phyloP scores from a whole-genome alignment of 2,113 vertebrate species.

The Oreochromis aureus region DNA sequence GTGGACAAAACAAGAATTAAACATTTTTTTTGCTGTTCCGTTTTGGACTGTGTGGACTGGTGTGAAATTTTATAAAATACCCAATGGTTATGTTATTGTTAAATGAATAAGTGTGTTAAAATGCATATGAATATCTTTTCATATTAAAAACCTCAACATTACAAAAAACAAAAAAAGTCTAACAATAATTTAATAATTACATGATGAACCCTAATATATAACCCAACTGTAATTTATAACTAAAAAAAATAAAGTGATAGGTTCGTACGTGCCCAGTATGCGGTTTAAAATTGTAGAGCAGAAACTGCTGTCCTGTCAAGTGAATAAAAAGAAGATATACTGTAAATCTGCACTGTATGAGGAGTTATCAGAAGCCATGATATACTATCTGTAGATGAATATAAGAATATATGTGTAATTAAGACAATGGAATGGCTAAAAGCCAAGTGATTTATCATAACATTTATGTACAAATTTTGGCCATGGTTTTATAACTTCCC shows the following conservation, averaged over 20 bases:
- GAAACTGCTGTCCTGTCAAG: neutral
- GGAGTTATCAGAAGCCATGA: neutral
- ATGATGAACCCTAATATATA: neutral
- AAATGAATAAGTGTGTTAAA: neutral
- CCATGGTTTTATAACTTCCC: neutral
- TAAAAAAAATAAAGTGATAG: neutral
- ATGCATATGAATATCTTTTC: neutral
- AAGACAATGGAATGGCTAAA: neutral
- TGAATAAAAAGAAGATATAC: neutral
- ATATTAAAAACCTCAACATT: neutral
- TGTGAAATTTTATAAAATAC: neutral
- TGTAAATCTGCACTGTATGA: neutral
- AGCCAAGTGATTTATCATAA: neutral
- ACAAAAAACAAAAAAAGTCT: neutral
- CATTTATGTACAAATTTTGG: neutral
- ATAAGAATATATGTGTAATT: conserved; percentile 23
- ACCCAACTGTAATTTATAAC: neutral
- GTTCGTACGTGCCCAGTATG: conserved; percentile 9
- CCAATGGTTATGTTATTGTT: neutral
- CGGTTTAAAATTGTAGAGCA: neutral
- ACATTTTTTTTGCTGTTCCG: neutral
- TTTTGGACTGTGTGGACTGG: neutral
- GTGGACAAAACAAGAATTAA: neutral
- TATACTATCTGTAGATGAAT: neutral
- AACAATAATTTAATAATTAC: neutral